Base-by-base conservation (phyloP, 2,113 vertebrate species). In the Rousettus leschenaultii region DNA sequence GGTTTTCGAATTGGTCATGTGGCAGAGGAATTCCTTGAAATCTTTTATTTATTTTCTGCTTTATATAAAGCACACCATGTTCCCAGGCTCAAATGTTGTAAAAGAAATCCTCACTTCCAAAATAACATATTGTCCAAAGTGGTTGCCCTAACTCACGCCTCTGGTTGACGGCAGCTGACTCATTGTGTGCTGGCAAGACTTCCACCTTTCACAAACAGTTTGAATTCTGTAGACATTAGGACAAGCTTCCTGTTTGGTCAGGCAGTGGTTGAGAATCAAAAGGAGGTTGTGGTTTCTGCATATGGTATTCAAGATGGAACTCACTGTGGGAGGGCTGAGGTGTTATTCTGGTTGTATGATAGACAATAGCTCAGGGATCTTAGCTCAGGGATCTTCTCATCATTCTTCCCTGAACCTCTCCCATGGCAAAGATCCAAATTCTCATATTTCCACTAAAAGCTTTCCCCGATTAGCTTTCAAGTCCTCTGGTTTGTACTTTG, bases 1-100 rank as follows among this genome's bases (percentile, higher is more conserved):
- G 70, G 92, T 66, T 94, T 97, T 93, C 43, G 77, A 95, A 95
- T 95, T 92, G 95, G 92, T 95, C 94, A 70, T 93, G 87, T 94
- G 96, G 96, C 83, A 97, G 90, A 96, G 59, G 79, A 97, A 95
- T 96, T 97, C 95, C 95, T 97, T 97, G 94, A 97, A 97, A 95
- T 95, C 92, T 96, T 89, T 95, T 96, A 92, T 97, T 97, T 96
- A 91, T 96, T 96, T 97, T 97, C 89, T 96, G 66, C 66, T 96
- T 97, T 95, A 92, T 96, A 78, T 94, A 87, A 97, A 97, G 94
- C 90, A 96, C 97, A 89, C 85, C 88, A 86, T 95, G 96, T 97
- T 97, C 95, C 87, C 92, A 95, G 88, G 86, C 92, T 95, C 96
- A 66, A 43, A 90, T 95, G 75, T 95, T 93, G 84, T 87, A 93